phyloP scores from a whole-genome alignment of 2,888 invertebrate genomes.

The Drosophila heteroneura region DNA sequence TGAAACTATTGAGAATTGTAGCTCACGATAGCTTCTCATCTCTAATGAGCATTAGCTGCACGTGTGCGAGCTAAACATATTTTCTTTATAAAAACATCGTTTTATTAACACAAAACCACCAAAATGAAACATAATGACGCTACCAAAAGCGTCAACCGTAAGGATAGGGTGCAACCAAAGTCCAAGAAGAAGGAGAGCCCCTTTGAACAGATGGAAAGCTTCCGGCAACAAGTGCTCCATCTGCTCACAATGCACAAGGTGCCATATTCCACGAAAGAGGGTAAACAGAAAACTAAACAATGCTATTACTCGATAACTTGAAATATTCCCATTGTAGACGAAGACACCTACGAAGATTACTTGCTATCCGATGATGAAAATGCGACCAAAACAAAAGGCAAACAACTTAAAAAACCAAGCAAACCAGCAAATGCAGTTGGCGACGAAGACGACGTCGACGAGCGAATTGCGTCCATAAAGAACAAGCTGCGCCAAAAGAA shows the following conservation, averaged over 20 bases:
- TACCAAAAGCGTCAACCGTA: constrained; percentile 25
- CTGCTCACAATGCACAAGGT: constrained; percentile 81
- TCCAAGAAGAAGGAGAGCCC: constrained; percentile 10
- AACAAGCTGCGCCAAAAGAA: constrained; percentile 84
- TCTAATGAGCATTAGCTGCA: constrained; percentile 40
- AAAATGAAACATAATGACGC: constrained; percentile 31
- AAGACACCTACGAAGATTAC: constrained; percentile 77
- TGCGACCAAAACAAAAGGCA: constrained; percentile 40
- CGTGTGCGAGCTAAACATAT: constrained; percentile 42
- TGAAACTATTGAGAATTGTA: background rate
- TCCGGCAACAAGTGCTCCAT: constrained; percentile 70
- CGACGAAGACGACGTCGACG: constrained; percentile 75
- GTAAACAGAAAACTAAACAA: constrained; percentile 51
- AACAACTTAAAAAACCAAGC: constrained; percentile 5
- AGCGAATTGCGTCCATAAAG: constrained; percentile 80
- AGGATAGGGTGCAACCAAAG: constrained; percentile 8
- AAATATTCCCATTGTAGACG: constrained; percentile 38
- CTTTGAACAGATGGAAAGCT: constrained; percentile 18
- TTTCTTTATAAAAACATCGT: constrained; percentile 6
- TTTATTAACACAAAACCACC: background rate
- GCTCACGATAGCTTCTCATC: constrained; percentile 3
- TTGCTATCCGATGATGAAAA: constrained; percentile 73
- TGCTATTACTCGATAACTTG: constrained; percentile 15
- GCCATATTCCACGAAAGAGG: constrained; percentile 82
- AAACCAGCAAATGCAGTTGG: constrained; percentile 40